Evolutionary conservation across 2,888 invertebrate species (phyloP).

Genomic region (Lasioglossum morio): DNA sequence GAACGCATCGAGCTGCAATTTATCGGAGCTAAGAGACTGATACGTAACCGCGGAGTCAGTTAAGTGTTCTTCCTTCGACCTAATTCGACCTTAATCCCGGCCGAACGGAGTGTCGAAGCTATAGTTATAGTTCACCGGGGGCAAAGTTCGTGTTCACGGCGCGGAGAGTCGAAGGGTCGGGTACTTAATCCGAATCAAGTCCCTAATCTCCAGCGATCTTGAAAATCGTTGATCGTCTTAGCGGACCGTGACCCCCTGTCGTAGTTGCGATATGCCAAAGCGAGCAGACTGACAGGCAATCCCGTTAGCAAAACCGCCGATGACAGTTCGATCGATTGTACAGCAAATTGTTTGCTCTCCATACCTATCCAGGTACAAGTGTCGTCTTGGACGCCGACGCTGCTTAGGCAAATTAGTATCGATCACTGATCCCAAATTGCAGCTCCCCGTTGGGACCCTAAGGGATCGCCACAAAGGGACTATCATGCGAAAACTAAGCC

Average conservation of each 20-base stretch:
- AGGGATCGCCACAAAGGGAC: not conserved
- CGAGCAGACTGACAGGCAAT: constrained; percentile 40
- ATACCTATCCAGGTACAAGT: constrained; percentile 9
- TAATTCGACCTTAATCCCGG: constrained; percentile 34
- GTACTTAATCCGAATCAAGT: constrained; percentile 26
- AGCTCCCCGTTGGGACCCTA: not conserved
- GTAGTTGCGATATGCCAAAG: constrained; percentile 35
- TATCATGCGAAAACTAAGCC: not conserved
- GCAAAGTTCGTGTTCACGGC: not conserved
- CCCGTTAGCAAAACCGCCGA: constrained; percentile 45
- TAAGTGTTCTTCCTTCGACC: constrained; percentile 29
- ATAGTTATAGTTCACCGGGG: constrained; percentile 13
- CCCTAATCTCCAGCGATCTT: constrained; percentile 26
- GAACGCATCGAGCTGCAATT: not conserved
- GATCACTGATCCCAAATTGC: constrained; percentile 41
- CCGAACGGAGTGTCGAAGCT: constrained; percentile 1
- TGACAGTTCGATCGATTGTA: constrained; percentile 60
- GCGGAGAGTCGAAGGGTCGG: not conserved
- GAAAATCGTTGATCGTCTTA: constrained; percentile 32
- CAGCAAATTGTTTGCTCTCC: constrained; percentile 53
- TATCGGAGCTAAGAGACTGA: not conserved
- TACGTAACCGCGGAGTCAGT: not conserved
- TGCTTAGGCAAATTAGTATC: constrained; percentile 45
- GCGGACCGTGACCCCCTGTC: constrained; percentile 2
- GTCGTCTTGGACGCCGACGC: constrained; percentile 20